Evolutionary conservation across 92 coral and sea anemone genomes (phyloP).

Genomic region (Parazoanthus swiftii): DNA sequence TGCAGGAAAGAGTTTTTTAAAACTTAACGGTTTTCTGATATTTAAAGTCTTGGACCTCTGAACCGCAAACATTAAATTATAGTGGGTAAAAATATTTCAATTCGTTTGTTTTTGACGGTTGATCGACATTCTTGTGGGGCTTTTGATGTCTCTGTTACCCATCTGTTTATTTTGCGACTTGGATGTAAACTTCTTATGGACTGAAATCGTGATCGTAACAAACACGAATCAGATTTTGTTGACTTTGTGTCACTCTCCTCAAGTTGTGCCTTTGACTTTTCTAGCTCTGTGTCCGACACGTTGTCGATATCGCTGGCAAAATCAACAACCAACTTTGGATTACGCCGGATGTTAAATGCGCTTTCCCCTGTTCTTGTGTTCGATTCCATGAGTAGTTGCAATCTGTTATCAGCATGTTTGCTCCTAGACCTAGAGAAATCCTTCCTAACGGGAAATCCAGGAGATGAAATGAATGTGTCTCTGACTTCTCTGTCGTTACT

Average conservation of each 20-base stretch:
- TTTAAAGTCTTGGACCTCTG: not conserved
- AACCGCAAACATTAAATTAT: not conserved
- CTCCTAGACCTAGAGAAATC: not conserved
- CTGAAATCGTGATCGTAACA: slow-evolving; percentile 3
- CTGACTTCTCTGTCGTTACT: not conserved
- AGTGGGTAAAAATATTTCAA: slow-evolving; percentile 38
- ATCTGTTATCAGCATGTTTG: not conserved
- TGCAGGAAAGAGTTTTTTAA: not conserved
- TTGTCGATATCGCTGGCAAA: not conserved
- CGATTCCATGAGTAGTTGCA: slow-evolving; percentile 4
- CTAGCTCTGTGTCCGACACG: slow-evolving; percentile 24
- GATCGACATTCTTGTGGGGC: slow-evolving; percentile 8
- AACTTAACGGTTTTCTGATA: not conserved
- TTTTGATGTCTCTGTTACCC: not conserved
- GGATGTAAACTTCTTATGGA: not conserved
- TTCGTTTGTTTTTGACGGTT: slow-evolving; percentile 27
- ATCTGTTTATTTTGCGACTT: slow-evolving; percentile 1
- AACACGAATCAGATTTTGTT: slow-evolving; percentile 16
- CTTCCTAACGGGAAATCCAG: slow-evolving; percentile 5
- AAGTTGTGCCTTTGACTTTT: slow-evolving; percentile 2
- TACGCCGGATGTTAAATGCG: not conserved
- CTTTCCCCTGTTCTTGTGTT: slow-evolving; percentile 6
- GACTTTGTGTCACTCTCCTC: slow-evolving; percentile 11
- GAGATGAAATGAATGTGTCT: not conserved
- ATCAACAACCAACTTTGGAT: slow-evolving; percentile 5